phyloP scores from a whole-genome alignment of 2,113 vertebrate species.

The Rissa tridactyla region DNA sequence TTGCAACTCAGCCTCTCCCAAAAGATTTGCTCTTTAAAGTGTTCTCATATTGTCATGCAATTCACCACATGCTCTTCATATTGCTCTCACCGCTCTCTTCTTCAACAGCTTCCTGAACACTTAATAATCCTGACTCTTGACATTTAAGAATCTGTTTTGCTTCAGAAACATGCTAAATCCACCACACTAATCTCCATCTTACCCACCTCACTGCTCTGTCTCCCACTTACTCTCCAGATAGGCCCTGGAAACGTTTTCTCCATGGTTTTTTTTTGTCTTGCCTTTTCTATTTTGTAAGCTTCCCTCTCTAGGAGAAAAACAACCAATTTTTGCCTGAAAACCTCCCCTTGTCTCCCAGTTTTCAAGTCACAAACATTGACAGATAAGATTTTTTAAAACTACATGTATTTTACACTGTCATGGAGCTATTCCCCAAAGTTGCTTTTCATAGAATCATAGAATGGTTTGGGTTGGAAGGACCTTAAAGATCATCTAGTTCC shows the following conservation, averaged over 20 bases:
- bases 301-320: neutral
- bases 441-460: neutral
- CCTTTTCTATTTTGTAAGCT: neutral
- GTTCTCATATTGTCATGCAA: neutral
- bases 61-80: neutral
- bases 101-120: slow-evolving; percentile 32
- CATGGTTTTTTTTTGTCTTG: neutral
- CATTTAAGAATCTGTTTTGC: slow-evolving; percentile 44
- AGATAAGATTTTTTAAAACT: neutral
- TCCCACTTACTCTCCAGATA: neutral
- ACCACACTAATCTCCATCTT: neutral
- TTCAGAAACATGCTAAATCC: slow-evolving; percentile 5
- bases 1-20: neutral
- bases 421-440: neutral
- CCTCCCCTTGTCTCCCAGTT: neutral
- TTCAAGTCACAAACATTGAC: neutral
- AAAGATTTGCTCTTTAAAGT: neutral
- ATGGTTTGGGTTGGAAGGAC: neutral
- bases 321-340: neutral
- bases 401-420: neutral
- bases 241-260: neutral
- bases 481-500: neutral
- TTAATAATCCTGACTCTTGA: slow-evolving; percentile 51
- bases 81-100: neutral
- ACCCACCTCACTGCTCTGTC: neutral